Base-by-base conservation (phyloP, 2,888 invertebrate genomes). In the Cheilosia urbana region DNA sequence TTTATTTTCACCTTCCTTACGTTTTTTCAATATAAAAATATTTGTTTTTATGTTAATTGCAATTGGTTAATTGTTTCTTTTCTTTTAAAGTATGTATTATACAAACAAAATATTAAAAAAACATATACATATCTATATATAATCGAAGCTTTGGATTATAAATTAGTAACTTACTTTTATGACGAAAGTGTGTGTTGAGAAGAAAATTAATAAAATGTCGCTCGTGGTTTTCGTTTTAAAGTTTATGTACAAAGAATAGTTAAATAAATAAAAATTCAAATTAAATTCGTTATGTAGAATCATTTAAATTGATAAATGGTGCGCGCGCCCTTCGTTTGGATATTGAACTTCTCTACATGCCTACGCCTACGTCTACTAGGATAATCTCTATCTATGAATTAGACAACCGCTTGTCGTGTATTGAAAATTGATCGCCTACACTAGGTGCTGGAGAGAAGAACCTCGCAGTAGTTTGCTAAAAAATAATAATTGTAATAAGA, bases 101-200 rank as follows among this genome's bases (percentile, higher is more conserved):
- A 81, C 58, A 76, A 75, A 84, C 53, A 66, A 84, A 79, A 69
- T 49, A 55, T 72, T 63, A 69, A 62, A 49, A 49, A 49, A 21
- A 60, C 40, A 58, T 7, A 34, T 19, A 57, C 34, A 57, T 21
- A 49, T 37, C 47, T 77, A 72, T 72, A 66, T 72, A 71, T 81
- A 85, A 77, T 77, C 68, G 80, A 80, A 85, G 80, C 85, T 85
- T 85, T 85, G 85, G 85, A 85, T 75, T 81, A 77, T 79, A 68
- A 40, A 65, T 42, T 17, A 19, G 19, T 62, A 62, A 83, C 68
- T 79, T 79, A 75, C 62, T 68, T 69, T 63, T 83, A 75, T 42
- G 47, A 68, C 47, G 37, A 73, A 65, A 84, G 53, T 27, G 47
- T 47, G 55, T 73, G 30, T 78, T 68, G 65, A 45, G 63, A 57